Conservation (phyloP, 2,113 vertebrate genomes). For the human region GRCh38 chr18:52257501-52258000, state of each 20-base stretch:
- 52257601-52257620: no score
- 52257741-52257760: neutral
- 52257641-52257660: no score
- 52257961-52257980: neutral
- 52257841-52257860: neutral
- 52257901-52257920: neutral
- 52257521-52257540: no score
- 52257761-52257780: neutral
- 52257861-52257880: neutral
- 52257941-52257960: fast-evolving
- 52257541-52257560: no score
- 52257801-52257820: neutral
- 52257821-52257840: neutral
- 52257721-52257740: neutral
- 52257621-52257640: no score
- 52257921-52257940: neutral
- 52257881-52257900: neutral
- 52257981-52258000: neutral
- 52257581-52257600: no score
- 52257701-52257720: neutral
- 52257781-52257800: neutral
- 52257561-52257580: no score
- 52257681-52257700: neutral
- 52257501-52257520: no score
- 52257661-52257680: neutral